phyloP scores from a whole-genome alignment of 2,888 invertebrate species.

The Tinea semifulvella region DNA sequence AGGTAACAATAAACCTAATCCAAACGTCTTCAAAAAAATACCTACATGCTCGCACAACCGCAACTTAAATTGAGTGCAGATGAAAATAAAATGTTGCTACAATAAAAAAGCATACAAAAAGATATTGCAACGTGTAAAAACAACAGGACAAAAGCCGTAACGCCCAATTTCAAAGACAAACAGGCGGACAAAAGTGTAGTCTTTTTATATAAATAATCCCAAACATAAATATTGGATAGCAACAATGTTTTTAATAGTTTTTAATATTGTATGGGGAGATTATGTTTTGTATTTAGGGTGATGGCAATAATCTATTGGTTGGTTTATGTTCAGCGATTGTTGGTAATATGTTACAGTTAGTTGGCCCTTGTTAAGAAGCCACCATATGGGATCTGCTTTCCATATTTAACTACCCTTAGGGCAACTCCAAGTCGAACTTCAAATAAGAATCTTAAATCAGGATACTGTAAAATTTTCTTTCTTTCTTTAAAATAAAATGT shows the following conservation, averaged over 20 bases:
- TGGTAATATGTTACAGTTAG: too few relatives aligned
- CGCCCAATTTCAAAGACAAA: slow-evolving; percentile 34
- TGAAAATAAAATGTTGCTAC: slow-evolving; percentile 6
- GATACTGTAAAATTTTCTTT: too few relatives aligned
- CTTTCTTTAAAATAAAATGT: too few relatives aligned
- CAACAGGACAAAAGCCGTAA: slow-evolving; percentile 19
- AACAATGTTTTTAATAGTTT: slow-evolving; percentile 13
- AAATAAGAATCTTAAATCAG: too few relatives aligned
- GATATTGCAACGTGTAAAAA: slow-evolving; percentile 8
- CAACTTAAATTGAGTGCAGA: neutral
- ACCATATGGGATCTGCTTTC: too few relatives aligned
- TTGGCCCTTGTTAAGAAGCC: too few relatives aligned
- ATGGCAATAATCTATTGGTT: too few relatives aligned
- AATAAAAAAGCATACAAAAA: slow-evolving; percentile 3
- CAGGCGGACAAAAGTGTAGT: slow-evolving; percentile 5
- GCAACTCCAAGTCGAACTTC: too few relatives aligned
- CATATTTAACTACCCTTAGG: too few relatives aligned
- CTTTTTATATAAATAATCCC: slow-evolving; percentile 6
- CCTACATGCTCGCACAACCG: neutral
- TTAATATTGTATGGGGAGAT: slow-evolving; percentile 11
- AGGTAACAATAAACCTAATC: too few relatives aligned
- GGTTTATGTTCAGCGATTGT: too few relatives aligned
- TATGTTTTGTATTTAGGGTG: slow-evolving; percentile 5
- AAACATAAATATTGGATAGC: slow-evolving; percentile 11
- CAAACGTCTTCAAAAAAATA: neutral